Conservation (phyloP, 1,140 invertebrate species). For the Drosophila carrolli region DNA sequence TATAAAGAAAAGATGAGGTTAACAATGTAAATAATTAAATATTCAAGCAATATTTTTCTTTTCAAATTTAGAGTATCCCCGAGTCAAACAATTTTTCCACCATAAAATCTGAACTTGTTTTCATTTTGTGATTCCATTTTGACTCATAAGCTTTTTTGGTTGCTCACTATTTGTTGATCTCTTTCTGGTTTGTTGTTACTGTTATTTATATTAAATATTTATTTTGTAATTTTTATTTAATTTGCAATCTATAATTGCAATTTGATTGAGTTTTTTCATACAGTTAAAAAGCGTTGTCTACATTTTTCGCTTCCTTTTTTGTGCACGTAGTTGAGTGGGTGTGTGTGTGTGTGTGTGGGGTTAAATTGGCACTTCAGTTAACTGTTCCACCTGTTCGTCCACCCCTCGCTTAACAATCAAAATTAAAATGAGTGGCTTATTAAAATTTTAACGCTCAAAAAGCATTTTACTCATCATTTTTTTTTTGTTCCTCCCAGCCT, state of each 20-base stretch:
- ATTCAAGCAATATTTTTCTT: no score
- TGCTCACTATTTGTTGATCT: conserved; percentile 40
- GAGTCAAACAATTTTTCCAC: background rate
- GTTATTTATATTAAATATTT: conserved; percentile 82
- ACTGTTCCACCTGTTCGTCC: conserved; percentile 7
- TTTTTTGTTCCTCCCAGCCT: conserved; percentile 12
- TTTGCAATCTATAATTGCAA: conserved; percentile 79
- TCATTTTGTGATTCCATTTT: conserved; percentile 20
- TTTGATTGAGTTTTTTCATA: conserved; percentile 59
- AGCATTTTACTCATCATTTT: conserved; percentile 55
- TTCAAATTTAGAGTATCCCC: background rate
- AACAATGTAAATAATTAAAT: no score
- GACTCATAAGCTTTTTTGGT: conserved; percentile 36
- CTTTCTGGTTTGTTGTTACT: conserved; percentile 33
- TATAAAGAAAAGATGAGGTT: no score
- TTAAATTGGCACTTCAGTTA: background rate
- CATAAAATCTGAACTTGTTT: conserved; percentile 10
- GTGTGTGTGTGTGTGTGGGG: background rate
- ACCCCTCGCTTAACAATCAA: conserved; percentile 62
- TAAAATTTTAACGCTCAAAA: conserved; percentile 83
- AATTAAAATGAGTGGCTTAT: conserved; percentile 84
- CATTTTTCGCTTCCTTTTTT: conserved; percentile 1
- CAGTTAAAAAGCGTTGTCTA: conserved; percentile 9
- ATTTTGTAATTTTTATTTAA: conserved; percentile 80
- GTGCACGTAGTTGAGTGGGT: no score